Base-by-base conservation (phyloP, 1,140 invertebrate genomes). In the Spodoptera litura region DNA sequence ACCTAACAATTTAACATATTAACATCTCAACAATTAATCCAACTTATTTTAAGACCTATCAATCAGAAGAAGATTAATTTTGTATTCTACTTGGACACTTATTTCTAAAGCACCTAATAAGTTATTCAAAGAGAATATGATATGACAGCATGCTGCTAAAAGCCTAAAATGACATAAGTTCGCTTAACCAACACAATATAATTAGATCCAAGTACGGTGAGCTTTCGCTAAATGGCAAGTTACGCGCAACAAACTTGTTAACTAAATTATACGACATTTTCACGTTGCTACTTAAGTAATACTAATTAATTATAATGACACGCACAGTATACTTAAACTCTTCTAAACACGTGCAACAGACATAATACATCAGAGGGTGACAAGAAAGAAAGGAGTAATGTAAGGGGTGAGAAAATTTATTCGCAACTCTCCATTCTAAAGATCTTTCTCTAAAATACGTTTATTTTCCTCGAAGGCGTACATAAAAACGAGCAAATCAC, bases 401-500 rank as follows among this genome's bases (percentile, higher is more conserved):
- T 55, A 76, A 66, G 31, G 51, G 38, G 71, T 66, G 56, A 53
- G 74, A 78, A 82, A 84, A 76, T 73, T 82, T 80, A 78, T 79
- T 73, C 58, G 9, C 52, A 55, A 78, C 38, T 81, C 56, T 59
- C 74, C 73, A 78, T 83, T 84, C 58, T 81, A 82, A 89, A 84
- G 85, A 82, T 62, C 82, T 83, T 83, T 75, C 78, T 83, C 80
- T 89, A 84, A 90, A 91, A 93, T 89, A 89, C 86, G 87, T 90
- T 91, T 90, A 91, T 87, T 88, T 87, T 82, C 81, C 77, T 80
- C 81, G 82, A 70, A 82, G 87, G 85, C 85, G 87, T 89, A 86
- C 84, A 92, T 92, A 93, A 93, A 93, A 94, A 92, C 88, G 88
- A 83, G 87, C 87, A 89, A 92, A 93, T 92, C 89, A 90, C 90